Evolutionary conservation across 23 tunicate genomes (phyloP).

Genomic region (Ascidia mentula): DNA sequence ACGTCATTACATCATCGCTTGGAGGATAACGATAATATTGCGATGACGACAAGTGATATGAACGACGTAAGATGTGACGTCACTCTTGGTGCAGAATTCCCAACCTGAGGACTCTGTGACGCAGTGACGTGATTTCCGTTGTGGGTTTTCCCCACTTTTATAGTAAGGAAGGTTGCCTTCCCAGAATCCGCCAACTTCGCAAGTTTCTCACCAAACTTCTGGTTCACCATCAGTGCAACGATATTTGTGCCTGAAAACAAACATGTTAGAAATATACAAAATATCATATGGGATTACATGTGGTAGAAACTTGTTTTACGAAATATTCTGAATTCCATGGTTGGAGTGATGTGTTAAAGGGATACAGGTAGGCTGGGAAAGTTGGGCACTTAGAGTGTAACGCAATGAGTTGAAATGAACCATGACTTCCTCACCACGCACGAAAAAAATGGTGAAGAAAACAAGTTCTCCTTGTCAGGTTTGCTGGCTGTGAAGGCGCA

Average conservation of each 20-base stretch:
- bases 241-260: conserved; percentile 51
- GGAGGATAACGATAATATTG: neutral
- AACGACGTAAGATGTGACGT: too few relatives aligned
- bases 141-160: conserved; percentile 19
- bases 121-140: too few relatives aligned
- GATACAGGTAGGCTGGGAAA: neutral
- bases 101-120: neutral
- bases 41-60: neutral
- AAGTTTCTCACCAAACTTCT: conserved; percentile 37
- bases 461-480: neutral
- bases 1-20: conserved; percentile 4
- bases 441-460: neutral
- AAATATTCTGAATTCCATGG: neutral
- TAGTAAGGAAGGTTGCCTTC: neutral
- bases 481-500: neutral
- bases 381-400: conserved; percentile 1
- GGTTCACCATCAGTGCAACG: conserved; percentile 48
- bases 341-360: neutral
- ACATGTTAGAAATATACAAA: neutral
- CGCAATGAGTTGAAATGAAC: conserved; percentile 4
- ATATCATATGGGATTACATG: neutral
- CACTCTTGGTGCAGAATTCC: neutral
- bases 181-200: conserved; percentile 38
- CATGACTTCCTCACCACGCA: conserved; percentile 2
- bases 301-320: neutral